Base-by-base conservation (phyloP, 1,140 invertebrate genomes). In the Coelopa frigida region DNA sequence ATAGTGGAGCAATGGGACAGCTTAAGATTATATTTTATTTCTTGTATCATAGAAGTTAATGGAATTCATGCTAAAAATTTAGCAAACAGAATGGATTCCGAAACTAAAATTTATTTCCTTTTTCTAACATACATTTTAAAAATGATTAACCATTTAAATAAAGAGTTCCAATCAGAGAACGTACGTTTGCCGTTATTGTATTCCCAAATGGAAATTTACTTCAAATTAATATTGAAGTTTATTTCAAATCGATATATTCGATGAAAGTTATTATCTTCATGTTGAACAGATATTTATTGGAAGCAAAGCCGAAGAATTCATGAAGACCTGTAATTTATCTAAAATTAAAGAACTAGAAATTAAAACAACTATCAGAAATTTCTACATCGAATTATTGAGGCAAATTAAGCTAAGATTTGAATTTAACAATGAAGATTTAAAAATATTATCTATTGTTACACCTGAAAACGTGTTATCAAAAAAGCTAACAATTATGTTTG, bases 281-380 rank as follows among this genome's bases (percentile, higher is more conserved):
- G n/a, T n/a, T n/a, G n/a, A n/a, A n/a, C n/a, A n/a, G 22, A 20
- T 45, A 36, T 46, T 37, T 38, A 38, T 46, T 15, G 44, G 35
- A 3, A 45, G 15, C 6, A 45, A 36, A 36, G 31, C 43, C 4
- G 43, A 45, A 21, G 3, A 10, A 17, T 45, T 11, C 37, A 5
- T 36, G 6, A 2, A 35, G 15, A 35, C 24, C 7, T 7, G 4
- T 35, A 22, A 35, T 1, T 14, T 23, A n/a, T n/a, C 31, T 2
- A n/a, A 35, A 7, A 4, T 17, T 15, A 22, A 45, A 45, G 17
- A 10, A 35, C 17, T 10, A n/a, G 33, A 21, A 45, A 36, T 35
- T 24, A 35, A 35, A 45, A 35, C 22, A 35, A 22, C 22, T 36
- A n/a, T 35, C n/a, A n/a, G n/a, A 35, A 35, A 22, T 14, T 36